Evolutionary conservation across 2,888 invertebrate genomes (phyloP), one percentile per base, ranked within the genome.

Genomic region (Nebria salina): DNA sequence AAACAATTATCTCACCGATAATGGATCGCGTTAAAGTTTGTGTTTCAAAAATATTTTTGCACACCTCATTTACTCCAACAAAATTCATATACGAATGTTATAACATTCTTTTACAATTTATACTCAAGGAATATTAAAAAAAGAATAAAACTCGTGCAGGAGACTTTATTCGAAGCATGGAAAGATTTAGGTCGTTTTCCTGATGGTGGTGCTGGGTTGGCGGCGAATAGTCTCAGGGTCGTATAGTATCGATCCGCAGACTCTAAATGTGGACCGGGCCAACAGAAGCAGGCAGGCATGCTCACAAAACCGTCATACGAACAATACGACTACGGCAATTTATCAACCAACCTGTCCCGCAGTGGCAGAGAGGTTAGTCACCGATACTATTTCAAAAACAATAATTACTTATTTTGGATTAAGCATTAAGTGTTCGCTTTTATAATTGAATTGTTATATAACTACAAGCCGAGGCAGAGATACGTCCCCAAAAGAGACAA

Each of bases 161-260:
- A 34, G 34, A 34, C 7, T 54, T 54, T 54, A 54, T 54, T 54
- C 54, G 15, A 15, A 25, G 68, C 13, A 68, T 34, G 7, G 15
- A 68, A 68, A 68, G 68, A 68, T 68, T 68, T 68, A 68, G 68
- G 68, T 68, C 68, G 68, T 26, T 20, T 9, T 68, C 5, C n/a
- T n/a, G 65, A 5, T 65, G 68, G 20, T 68, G 68, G 68, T n/a
- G 65, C 7, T 65, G 68, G 20, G 25, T 20, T 25, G 68, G 9
- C 68, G 15, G 25, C 25, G 68, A 68, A 26, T n/a, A 25, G 25
- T 68, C 9, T 68, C 68, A 68, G 68, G 68, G 68, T 68, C 15
- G 68, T 68, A 20, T 20, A n/a, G 25, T 68, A 68, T 68, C 68
- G 68, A 68, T 68, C 68, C 7, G 8, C 15, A 68, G 13, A 68